Conservation (phyloP, 2,797 vertebrate species). For the Leuciscus waleckii region DNA sequence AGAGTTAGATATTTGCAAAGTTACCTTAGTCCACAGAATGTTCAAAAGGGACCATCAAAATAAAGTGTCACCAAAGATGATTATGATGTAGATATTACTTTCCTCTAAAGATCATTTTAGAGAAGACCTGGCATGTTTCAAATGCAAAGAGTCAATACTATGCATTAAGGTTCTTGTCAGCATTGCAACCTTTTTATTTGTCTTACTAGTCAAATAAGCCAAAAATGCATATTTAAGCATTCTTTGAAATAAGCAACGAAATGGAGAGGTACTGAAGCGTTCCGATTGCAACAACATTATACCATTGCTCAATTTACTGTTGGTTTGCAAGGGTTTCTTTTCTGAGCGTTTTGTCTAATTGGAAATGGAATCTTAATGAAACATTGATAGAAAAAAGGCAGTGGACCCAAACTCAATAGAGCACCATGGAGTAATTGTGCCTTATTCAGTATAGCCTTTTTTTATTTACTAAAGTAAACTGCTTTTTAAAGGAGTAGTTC, state of each 20-base stretch:
- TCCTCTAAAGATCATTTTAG: not conserved
- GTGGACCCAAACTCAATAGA: constrained; percentile 59
- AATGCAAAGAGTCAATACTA: not conserved
- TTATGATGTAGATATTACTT: not conserved
- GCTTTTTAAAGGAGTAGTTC: constrained; percentile 36
- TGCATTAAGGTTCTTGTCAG: constrained; percentile 1
- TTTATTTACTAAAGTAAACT: constrained; percentile 14
- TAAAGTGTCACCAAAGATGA: not conserved
- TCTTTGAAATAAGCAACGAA: constrained; percentile 36
- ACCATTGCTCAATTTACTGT: constrained; percentile 76
- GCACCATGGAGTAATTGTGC: constrained; percentile 53
- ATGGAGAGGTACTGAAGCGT: constrained; percentile 59
- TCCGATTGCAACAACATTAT: constrained; percentile 62
- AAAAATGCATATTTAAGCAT: constrained; percentile 36
- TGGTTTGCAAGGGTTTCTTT: constrained; percentile 74
- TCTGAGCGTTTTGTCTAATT: constrained; percentile 69
- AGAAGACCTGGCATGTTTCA: not conserved
- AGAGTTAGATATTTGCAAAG: no score
- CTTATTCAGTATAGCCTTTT: constrained; percentile 39
- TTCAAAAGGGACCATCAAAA: no score
- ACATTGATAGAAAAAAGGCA: constrained; percentile 73
- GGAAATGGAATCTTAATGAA: constrained; percentile 79
- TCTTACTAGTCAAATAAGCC: not conserved
- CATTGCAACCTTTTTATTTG: constrained; percentile 6
- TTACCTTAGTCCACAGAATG: no score